A percentile compares a stretch with the other conserved stretches of the same genome.
These are phyloP conservation scores for Actinopyga echinites DNA, from an alignment of 53 echinoderm and acorn worm genomes.

Conservation along the genomic window DNA sequence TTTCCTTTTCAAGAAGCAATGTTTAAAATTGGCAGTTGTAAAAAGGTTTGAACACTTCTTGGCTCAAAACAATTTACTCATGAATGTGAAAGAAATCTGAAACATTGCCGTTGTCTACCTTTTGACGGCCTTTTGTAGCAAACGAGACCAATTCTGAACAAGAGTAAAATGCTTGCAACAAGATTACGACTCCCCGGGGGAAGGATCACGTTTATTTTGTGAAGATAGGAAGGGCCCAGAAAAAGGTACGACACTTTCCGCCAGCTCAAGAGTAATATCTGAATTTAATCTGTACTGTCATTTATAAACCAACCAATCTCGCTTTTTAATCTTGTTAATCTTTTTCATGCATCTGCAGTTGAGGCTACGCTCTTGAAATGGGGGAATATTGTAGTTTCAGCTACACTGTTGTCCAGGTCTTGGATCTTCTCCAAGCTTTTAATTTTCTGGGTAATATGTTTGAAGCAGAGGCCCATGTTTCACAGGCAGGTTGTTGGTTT, in stretches of 20 bases:
- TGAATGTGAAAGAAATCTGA: conserved; percentile 18
- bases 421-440: no score
- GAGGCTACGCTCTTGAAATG: neutral
- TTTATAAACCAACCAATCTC: conserved; percentile 39
- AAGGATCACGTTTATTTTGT: conserved; percentile 23
- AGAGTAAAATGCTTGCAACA: conserved; percentile 13
- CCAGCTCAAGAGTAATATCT: conserved; percentile 31
- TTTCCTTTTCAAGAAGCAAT: conserved; percentile 1
- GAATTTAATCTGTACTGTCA: conserved; percentile 30
- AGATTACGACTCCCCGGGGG: conserved; percentile 25
- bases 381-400: neutral
- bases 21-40: conserved; percentile 16
- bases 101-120: conserved; percentile 8
- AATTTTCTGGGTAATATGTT: no score
- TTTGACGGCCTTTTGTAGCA: conserved; percentile 21
- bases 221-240: conserved; percentile 32
- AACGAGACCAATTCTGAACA: conserved; percentile 20
- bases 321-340: conserved; percentile 32
- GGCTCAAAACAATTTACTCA: conserved; percentile 35
- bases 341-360: conserved; percentile 17
- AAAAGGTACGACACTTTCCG: conserved; percentile 12
- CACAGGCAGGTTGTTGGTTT: no score
- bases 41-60: neutral
- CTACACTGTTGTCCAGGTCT: no score
- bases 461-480: no score